Conservation (phyloP, 2,888 invertebrate genomes). For the Gerris lacustris region DNA sequence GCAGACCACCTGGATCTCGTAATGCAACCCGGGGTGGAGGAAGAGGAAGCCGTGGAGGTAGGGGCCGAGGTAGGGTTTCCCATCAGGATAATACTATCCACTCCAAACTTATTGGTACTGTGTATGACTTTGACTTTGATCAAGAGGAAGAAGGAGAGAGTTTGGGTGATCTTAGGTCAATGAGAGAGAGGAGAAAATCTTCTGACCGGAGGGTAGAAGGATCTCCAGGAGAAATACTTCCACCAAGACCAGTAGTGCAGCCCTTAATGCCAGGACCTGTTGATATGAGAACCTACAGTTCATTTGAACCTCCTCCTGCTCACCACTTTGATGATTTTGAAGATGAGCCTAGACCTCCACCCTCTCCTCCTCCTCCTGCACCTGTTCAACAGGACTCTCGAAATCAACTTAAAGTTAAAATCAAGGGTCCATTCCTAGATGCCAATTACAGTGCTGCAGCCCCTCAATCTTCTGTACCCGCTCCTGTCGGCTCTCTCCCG, state of each 20-base stretch:
- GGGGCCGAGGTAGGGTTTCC: conserved; percentile 37
- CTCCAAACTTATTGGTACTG: conserved; percentile 71
- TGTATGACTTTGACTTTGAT: conserved; percentile 75
- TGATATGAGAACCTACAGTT: conserved; percentile 76
- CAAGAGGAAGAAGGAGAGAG: conserved; percentile 52
- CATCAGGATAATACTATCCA: conserved; percentile 53
- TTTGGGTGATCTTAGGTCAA: conserved; percentile 56
- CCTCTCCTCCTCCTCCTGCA: conserved; percentile 36
- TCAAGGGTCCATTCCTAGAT: conserved; percentile 76
- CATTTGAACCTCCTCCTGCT: conserved; percentile 41
- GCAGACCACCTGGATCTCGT: conserved; percentile 38
- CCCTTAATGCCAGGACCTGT: conserved; percentile 68
- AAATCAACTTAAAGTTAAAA: conserved; percentile 79
- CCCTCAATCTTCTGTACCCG: conserved; percentile 46
- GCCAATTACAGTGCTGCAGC: conserved; percentile 54
- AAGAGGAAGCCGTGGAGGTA: conserved; percentile 36
- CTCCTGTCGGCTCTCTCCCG: conserved; percentile 36
- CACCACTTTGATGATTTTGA: conserved; percentile 26
- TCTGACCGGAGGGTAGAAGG: conserved; percentile 40
- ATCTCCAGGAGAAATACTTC: conserved; percentile 34
- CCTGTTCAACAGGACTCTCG: conserved; percentile 49
- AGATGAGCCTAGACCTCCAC: conserved; percentile 31
- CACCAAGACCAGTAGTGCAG: conserved; percentile 33
- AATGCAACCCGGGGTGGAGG: conserved; percentile 39
- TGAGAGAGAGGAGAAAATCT: conserved; percentile 65